Evolutionary conservation across 1,140 invertebrate genomes (phyloP), one percentile per base, ranked within the genome.

Genomic region (Drosophila ironensis): DNA sequence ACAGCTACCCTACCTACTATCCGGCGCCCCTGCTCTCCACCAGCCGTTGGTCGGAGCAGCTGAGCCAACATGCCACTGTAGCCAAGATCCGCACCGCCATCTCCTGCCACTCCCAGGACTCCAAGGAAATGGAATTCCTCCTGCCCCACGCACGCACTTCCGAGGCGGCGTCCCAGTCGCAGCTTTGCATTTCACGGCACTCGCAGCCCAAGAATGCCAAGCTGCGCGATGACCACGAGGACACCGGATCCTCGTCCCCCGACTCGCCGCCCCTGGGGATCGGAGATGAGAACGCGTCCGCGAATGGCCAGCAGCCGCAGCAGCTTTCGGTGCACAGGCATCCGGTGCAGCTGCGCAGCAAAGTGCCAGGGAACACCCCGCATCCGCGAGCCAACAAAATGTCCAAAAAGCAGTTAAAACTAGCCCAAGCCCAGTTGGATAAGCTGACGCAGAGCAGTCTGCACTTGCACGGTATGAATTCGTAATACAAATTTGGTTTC

Each of bases 391-490:
- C 90, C 80, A 76, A 82, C 81, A 74, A 91, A 91, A 74, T 91
- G 91, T 82, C 91, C 56, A 93, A 93, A 86, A 93, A 93, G 74
- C 91, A 92, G 81, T 88, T 91, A 9, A 92, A 92, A 87, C 90
- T 93, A 69, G 92, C 92, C 54, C 93, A 93, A 42, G 92, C 92
- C 57, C 92, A 93, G 70, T 91, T 95, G 53, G 94, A 96, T 75
- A 94, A 94, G 91, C 92, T 96, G 74, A 93, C 93, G 69, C 94
- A 95, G 91, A 94, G 96, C 92, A 96, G 95, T 92, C 95, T 96
- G 89, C 96, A 97, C 90, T 92, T 96, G 87, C 95, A 97, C 91
- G 96, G 96, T 97, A 95, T 91, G 92, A 25, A 17, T 30, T 19
- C 28, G 4, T n/a, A 16, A 11, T 20, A 24, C 40, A 25, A 4